Percentiles rank a stretch among this genome's conserved stretches.
These are phyloP conservation scores for Streptopelia turtur DNA, from an alignment of 2,797 vertebrate species.

Conservation along the genomic window DNA sequence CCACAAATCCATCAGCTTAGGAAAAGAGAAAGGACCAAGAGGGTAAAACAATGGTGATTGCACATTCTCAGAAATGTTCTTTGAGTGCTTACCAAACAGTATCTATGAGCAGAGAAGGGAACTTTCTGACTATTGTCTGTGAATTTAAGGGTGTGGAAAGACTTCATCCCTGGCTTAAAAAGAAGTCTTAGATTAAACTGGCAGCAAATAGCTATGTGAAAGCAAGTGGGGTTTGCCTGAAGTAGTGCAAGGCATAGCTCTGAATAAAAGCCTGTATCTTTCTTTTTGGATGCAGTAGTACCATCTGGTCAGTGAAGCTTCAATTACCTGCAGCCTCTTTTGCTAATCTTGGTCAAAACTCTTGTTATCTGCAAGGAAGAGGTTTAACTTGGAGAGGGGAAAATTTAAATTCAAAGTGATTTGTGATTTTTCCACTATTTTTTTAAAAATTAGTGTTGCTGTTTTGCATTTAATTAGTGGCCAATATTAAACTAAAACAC, in stretches of 20 bases:
- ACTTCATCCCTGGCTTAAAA: not conserved
- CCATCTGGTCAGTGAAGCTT: not conserved
- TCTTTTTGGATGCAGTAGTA: not conserved
- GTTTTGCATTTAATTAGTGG: slow-evolving; percentile 53
- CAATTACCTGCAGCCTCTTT: not conserved
- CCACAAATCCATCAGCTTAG: not conserved
- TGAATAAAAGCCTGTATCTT: not conserved
- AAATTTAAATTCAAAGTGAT: not conserved
- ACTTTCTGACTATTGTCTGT: not conserved
- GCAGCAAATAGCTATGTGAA: not conserved
- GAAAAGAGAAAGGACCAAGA: not conserved
- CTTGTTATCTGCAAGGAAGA: not conserved
- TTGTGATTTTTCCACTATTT: not conserved
- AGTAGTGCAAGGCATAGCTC: not conserved
- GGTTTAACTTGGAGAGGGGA: not conserved
- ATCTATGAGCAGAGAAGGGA: not conserved
- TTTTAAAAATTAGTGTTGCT: not conserved
- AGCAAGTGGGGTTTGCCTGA: not conserved
- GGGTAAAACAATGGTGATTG: not conserved
- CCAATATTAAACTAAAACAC: slow-evolving; percentile 1
- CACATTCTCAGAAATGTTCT: not conserved
- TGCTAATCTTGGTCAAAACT: not conserved
- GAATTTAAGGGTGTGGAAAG: not conserved
- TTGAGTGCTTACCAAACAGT: not conserved
- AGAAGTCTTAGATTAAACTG: not conserved